Evolutionary conservation across 2,888 invertebrate species (phyloP).

Genomic region (Agriopis aurantiaria): DNA sequence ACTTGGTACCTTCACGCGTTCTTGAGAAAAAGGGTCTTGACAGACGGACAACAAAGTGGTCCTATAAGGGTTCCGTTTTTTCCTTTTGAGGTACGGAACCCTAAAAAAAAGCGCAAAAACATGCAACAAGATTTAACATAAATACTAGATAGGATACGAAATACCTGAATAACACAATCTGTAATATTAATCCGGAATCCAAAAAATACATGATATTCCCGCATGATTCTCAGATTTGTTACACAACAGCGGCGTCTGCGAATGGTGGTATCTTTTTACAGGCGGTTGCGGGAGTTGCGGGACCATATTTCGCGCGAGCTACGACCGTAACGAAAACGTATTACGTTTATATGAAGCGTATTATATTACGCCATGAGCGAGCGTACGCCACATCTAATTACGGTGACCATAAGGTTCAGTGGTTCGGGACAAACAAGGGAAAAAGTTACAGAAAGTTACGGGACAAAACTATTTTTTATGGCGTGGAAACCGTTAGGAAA

Average conservation of each 20-base stretch:
- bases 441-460: no score
- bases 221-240: conserved; percentile 26
- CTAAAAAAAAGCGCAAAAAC: no score
- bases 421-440: conserved; percentile 13
- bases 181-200: not conserved
- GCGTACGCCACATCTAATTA: conserved; percentile 35
- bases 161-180: no score
- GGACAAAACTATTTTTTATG: no score
- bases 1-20: no score
- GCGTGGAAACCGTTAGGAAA: no score
- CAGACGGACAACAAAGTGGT: no score
- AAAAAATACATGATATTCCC: conserved; percentile 10
- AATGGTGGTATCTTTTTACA: conserved; percentile 29
- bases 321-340: conserved; percentile 39
- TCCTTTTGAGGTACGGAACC: no score
- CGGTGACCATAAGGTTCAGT: conserved; percentile 21
- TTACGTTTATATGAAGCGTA: conserved; percentile 41
- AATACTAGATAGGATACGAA: no score
- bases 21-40: no score
- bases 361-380: conserved; percentile 36
- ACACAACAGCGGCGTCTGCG: not conserved
- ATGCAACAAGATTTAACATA: no score
- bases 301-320: conserved; percentile 34
- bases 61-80: no score
- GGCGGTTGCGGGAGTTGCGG: conserved; percentile 17